phyloP scores from a whole-genome alignment of 2,888 invertebrate genomes.

The Bellardia bayeri region DNA sequence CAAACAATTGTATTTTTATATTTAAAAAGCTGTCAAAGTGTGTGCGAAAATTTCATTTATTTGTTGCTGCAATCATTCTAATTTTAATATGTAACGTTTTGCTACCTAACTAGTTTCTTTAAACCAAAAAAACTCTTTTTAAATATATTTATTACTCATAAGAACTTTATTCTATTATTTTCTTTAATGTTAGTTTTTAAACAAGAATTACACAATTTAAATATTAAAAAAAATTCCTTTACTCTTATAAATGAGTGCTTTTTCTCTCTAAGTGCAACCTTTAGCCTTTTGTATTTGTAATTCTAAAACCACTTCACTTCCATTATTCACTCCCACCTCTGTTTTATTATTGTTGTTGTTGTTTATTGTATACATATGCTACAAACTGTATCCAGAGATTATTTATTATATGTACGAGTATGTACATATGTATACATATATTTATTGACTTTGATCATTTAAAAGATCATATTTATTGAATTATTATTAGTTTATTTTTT shows the following conservation, averaged over 20 bases:
- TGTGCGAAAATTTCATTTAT: constrained; percentile 72
- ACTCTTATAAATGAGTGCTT: constrained; percentile 47
- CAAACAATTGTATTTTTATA: neutral
- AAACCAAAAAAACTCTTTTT: neutral
- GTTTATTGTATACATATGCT: neutral
- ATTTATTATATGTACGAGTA: constrained; percentile 3
- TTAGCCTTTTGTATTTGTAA: constrained; percentile 48
- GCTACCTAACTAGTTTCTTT: neutral
- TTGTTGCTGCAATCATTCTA: constrained; percentile 71
- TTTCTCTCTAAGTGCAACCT: constrained; percentile 52
- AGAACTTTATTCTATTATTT: neutral
- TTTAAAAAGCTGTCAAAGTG: constrained; percentile 65
- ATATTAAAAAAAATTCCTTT: constrained; percentile 12
- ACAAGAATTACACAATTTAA: constrained; percentile 51
- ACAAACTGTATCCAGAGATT: neutral
- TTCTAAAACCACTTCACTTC: constrained; percentile 41
- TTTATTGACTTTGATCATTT: constrained; percentile 68
- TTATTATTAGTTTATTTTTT: constrained; percentile 62
- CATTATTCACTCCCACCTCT: constrained; percentile 49
- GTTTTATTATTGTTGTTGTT: neutral
- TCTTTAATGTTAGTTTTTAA: neutral
- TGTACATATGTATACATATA: neutral
- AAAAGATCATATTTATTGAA: constrained; percentile 68
- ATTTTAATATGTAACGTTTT: constrained; percentile 69
- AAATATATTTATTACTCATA: constrained; percentile 11